Base-by-base conservation (phyloP, 2,888 invertebrate species). In the Chorisops tibialis region DNA sequence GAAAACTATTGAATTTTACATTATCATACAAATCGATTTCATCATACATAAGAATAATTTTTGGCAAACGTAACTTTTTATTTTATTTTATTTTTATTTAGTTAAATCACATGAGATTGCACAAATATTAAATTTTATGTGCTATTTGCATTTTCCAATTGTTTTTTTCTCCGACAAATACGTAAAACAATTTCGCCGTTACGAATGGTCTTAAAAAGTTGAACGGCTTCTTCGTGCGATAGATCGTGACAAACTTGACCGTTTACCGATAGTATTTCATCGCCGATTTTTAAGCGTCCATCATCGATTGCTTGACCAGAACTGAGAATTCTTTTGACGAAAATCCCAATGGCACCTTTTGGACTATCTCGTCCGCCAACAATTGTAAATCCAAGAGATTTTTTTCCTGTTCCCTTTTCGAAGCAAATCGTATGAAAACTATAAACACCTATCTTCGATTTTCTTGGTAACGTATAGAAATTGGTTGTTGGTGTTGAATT, bases 361-460 rank as follows among this genome's bases (percentile, higher is more conserved):
- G 91, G 89, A 12, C 91, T 91, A 74, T 93, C 93, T 59, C 85
- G 84, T 1, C 93, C 93, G 12, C 93, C 94, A 18, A 93, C 93
- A 68, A 93, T 91, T 69, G 92, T 93, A 79, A 93, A 93, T 16
- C 93, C 93, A 19, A 93, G 83, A 37, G 91, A 89, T 77, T 92
- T 93, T 65, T 87, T 87, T 12, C 91, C 89, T 2, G 88, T 87
- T 49, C 92, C 92, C 75, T 93, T 93, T 30, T 56, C 56, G 18
- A 30, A 56, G 11, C 56, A 45, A 30, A 56, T 56, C 16, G 56
- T 56, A 18, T 56, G 56, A 21, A 56, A 56, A 45, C 56, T 38
- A 19, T 56, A 56, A 30, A 56, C 56, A 43, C 56, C 56, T 16
- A 56, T 56, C 18, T 56, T 56, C 11, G 43, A 43, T 56, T 56